These are phyloP conservation scores for Etheostoma nigrum DNA, from an alignment of 2,797 vertebrate species.

Conservation along the genomic window DNA sequence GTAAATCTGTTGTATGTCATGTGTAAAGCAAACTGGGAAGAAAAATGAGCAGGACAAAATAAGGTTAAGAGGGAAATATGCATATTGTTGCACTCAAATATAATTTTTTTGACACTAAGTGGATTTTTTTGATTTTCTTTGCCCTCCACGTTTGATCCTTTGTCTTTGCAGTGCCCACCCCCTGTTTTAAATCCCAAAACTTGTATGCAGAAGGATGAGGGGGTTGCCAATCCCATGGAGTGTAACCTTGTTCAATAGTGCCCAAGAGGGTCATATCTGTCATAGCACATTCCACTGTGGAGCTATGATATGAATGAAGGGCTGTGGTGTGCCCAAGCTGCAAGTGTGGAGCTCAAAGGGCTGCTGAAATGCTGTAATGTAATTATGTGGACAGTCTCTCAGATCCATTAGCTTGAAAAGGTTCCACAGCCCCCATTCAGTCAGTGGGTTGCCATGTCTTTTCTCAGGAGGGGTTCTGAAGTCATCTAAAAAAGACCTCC, in stretches of 20 bases:
- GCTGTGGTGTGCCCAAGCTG: slow-evolving; percentile 65
- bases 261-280: slow-evolving; percentile 78
- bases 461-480: slow-evolving; percentile 77
- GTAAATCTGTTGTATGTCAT: background rate
- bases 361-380: slow-evolving; percentile 81
- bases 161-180: slow-evolving; percentile 74
- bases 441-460: slow-evolving; percentile 75
- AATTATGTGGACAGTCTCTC: slow-evolving; percentile 84
- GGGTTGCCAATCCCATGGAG: slow-evolving; percentile 71
- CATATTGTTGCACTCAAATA: slow-evolving; percentile 43
- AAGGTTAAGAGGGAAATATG: slow-evolving; percentile 36
- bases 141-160: slow-evolving; percentile 72
- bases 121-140: slow-evolving; percentile 67
- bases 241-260: slow-evolving; percentile 65
- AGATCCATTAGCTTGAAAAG: slow-evolving; percentile 81
- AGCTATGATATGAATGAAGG: slow-evolving; percentile 79
- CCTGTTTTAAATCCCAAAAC: slow-evolving; percentile 71
- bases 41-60: slow-evolving; percentile 17
- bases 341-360: slow-evolving; percentile 72
- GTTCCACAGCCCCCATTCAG: slow-evolving; percentile 77
- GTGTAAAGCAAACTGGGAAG: background rate
- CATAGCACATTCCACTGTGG: slow-evolving; percentile 79
- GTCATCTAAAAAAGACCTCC: slow-evolving; percentile 83
- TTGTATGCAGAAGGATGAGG: slow-evolving; percentile 54
- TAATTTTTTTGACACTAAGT: slow-evolving; percentile 68